phyloP scores from a whole-genome alignment of 2,113 vertebrate genomes.

The Montifringilla adamsi region DNA sequence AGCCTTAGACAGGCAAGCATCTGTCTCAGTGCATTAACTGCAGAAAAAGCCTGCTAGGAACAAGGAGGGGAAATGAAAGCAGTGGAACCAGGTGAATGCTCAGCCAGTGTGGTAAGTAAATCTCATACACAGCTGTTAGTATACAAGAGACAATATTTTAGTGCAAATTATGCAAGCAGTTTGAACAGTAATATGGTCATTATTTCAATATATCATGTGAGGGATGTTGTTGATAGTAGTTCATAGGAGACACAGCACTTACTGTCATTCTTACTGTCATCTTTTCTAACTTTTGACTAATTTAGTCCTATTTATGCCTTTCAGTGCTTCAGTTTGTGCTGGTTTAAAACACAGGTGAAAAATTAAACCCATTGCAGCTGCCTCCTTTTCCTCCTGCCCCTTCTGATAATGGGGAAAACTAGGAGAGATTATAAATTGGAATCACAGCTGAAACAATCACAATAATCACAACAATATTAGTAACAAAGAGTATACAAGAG shows the following conservation, averaged over 20 bases:
- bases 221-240: neutral
- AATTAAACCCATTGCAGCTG: neutral
- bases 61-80: neutral
- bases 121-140: neutral
- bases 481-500: neutral
- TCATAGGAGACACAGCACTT: neutral
- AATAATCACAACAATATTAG: neutral
- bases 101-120: neutral
- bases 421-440: neutral
- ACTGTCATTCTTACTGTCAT: neutral
- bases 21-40: neutral
- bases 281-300: neutral
- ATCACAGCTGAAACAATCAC: neutral
- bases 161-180: neutral
- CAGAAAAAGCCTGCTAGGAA: neutral
- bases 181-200: neutral
- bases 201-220: neutral
- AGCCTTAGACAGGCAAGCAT: neutral
- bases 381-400: neutral
- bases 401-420: neutral
- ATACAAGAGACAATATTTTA: neutral
- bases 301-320: neutral
- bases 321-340: neutral
- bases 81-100: neutral
- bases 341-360: neutral